Base-by-base conservation (phyloP, 1,140 invertebrate genomes). In the Lordiphosa collinella region DNA sequence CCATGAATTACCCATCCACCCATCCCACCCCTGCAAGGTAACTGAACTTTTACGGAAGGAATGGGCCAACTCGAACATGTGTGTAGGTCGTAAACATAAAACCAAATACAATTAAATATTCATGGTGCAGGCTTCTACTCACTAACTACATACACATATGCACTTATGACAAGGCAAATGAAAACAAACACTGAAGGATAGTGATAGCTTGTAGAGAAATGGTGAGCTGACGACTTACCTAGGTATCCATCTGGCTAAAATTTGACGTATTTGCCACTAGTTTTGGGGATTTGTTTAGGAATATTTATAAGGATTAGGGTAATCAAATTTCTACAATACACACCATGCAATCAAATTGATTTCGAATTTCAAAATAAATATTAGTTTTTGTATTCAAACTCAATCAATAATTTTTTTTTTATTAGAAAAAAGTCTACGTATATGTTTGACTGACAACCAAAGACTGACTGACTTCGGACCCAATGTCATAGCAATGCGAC, bases 401-500 rank as follows among this genome's bases (percentile, higher is more conserved):
- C 44, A 63, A 66, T 66, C 63, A 66, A 66, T 66, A 65, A 44
- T 55, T 52, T 53, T 36, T 38, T 47, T 48, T 29, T 1, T 48
- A 22, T 18, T 25, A 3, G 7, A 18, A 35, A 40, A 37, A 44
- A 32, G 41, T 13, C 18, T 52, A 47, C 36, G 61, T 56, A 41
- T 6, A 7, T 25, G 22, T 73, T 84, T 85, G 78, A 84, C 68
- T 84, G 79, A 84, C 78, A 84, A 73, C 63, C 56, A 60, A 64
- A 51, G 68, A 84, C 78, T 69, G 64, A 78, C 47, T 31, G 22
- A 56, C 35, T 40, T 52, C 60, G 34, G 44, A 14, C 47, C 79
- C 78, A 84, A 78, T 84, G 78, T 84, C 78, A 84, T 84, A 84
- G 78, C 78, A 84, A 84, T 84, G 57, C 78, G 78, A 73, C 7